phyloP scores from a whole-genome alignment of 2,113 vertebrate genomes.

The Dicerorhinus sumatrensis region DNA sequence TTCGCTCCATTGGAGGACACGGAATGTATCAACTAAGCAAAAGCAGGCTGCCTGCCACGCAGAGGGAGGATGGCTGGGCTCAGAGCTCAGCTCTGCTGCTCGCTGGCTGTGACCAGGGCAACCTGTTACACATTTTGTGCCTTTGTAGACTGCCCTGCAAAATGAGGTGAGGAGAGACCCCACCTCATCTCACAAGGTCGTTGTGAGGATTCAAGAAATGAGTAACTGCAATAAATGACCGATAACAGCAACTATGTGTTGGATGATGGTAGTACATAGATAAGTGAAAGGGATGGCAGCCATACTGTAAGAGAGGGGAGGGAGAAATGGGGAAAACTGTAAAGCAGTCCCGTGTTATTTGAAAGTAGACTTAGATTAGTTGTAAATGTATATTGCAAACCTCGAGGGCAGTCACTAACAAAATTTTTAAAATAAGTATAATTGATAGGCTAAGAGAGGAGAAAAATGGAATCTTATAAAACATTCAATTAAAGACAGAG shows the following conservation, averaged over 20 bases:
- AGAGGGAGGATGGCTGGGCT: neutral
- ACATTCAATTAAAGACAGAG: neutral
- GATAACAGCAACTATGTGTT: neutral
- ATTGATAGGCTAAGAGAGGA: neutral
- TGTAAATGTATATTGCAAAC: neutral
- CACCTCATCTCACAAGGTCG: neutral
- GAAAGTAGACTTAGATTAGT: neutral
- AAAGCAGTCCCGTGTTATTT: neutral
- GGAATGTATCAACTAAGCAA: neutral
- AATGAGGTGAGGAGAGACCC: neutral
- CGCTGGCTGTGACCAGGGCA: neutral
- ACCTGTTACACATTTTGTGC: fast-evolving
- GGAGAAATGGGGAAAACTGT: neutral
- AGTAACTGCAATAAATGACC: neutral
- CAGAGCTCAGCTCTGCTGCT: neutral
- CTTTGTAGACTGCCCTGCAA: neutral
- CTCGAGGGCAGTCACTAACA: neutral
- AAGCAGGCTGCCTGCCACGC: neutral
- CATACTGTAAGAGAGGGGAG: fast-evolving
- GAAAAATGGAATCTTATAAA: neutral
- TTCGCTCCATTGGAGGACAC: neutral
- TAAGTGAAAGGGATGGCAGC: neutral
- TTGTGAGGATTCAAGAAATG: neutral
- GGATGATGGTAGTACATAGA: neutral
- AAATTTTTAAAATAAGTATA: neutral